Evolutionary conservation across 2,113 vertebrate species (phyloP).

Genomic region (Plecturocebus donacophilus): DNA sequence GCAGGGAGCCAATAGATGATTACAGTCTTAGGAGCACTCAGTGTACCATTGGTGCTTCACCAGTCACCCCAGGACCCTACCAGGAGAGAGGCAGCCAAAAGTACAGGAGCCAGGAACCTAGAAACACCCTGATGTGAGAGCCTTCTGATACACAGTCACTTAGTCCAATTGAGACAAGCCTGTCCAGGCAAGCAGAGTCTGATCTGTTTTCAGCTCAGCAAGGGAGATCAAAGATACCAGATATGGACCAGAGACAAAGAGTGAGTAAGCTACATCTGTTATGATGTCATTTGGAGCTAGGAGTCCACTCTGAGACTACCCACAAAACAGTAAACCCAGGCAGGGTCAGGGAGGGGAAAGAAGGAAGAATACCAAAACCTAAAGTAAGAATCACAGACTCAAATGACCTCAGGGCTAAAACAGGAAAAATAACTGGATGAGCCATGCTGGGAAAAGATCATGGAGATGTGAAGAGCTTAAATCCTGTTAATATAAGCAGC

Average conservation of each 20-base stretch:
- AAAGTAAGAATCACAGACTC: not conserved
- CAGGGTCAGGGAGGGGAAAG: not conserved
- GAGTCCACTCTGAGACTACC: not conserved
- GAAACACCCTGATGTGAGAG: not conserved
- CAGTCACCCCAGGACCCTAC: not conserved
- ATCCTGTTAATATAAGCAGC: not conserved
- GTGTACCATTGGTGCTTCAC: not conserved
- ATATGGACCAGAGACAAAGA: too few species aligned
- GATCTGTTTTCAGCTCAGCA: not conserved
- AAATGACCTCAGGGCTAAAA: not conserved
- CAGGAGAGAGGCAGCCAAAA: not conserved
- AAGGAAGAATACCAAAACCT: not conserved
- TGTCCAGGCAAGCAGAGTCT: not conserved
- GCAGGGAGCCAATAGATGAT: not conserved
- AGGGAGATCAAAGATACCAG: not conserved
- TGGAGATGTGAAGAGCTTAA: accelerated
- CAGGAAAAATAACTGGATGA: not conserved
- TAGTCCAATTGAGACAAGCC: not conserved
- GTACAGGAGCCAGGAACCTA: not conserved
- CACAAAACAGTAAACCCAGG: not conserved
- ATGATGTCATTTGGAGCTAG: not conserved
- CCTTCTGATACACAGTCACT: not conserved
- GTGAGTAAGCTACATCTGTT: accelerated
- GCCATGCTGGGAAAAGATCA: not conserved
- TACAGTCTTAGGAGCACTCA: accelerated